Evolutionary conservation across 2,888 invertebrate species (phyloP).

Genomic region (Scaptomyza polygonia): DNA sequence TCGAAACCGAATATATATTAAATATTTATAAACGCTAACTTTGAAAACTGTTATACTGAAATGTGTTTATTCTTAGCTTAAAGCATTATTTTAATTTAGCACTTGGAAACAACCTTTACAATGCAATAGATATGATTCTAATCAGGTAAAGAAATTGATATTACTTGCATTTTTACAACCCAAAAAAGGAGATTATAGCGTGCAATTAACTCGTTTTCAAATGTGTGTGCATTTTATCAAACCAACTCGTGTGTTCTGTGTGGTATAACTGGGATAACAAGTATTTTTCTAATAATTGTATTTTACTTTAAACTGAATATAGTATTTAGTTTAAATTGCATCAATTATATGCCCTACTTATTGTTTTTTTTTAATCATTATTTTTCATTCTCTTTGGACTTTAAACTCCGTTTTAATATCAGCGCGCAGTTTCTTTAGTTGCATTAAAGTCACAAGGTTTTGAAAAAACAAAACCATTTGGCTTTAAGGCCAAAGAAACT

Average conservation of each 20-base stretch:
- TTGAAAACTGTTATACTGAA: too few species aligned
- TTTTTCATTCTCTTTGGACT: constrained; percentile 46
- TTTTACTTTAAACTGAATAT: constrained; percentile 27
- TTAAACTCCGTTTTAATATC: constrained; percentile 39
- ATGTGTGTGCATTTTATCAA: constrained; percentile 72
- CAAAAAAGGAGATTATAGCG: constrained; percentile 59
- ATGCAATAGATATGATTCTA: constrained; percentile 3
- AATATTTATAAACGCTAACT: too few species aligned
- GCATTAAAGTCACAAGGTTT: constrained; percentile 61
- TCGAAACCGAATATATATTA: too few species aligned
- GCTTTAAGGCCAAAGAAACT: constrained; percentile 42
- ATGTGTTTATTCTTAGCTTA: too few species aligned
- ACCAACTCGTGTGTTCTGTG: constrained; percentile 68
- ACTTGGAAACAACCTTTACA: constrained; percentile 22
- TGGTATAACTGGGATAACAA: constrained; percentile 39
- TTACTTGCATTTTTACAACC: constrained; percentile 9
- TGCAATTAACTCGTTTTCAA: constrained; percentile 73
- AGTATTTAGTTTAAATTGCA: constrained; percentile 28
- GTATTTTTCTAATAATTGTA: constrained; percentile 8
- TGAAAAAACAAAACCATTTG: constrained; percentile 32
- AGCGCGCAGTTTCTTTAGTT: constrained; percentile 45
- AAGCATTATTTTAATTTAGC: background rate
- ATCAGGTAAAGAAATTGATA: constrained; percentile 9
- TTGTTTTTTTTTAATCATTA: constrained; percentile 28
- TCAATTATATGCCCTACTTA: constrained; percentile 45